Conservation (phyloP, 2,888 invertebrate genomes). For the Drosophila meridionalis region DNA sequence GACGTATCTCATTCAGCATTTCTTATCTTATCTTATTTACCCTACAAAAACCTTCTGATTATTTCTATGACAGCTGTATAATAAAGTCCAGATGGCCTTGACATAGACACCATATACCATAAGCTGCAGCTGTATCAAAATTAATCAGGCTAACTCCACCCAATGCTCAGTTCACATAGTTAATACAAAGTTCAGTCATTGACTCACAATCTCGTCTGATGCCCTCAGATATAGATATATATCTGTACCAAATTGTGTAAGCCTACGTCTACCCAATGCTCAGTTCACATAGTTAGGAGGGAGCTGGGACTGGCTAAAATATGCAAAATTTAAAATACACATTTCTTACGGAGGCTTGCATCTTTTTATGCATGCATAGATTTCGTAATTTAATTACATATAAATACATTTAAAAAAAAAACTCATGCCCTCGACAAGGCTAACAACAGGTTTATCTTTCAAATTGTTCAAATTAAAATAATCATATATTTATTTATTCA, state of each 20-base stretch:
- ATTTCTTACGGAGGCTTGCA: not conserved
- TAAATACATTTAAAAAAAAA: not conserved
- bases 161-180: not conserved
- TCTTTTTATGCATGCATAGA: constrained; percentile 1
- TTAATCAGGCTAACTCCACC: too few relatives aligned
- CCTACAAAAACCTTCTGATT: too few relatives aligned
- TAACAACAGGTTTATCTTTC: constrained; percentile 9
- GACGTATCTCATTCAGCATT: too few relatives aligned
- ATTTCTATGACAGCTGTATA: not conserved
- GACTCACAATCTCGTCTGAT: too few relatives aligned
- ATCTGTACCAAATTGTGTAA: too few relatives aligned
- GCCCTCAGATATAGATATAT: too few relatives aligned
- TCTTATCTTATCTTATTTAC: too few relatives aligned
- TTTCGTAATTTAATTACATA: constrained; percentile 8
- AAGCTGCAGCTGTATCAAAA: not conserved
- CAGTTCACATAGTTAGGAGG: not conserved
- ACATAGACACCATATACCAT: not conserved
- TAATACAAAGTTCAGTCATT: not conserved
- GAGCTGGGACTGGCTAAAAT: not conserved
- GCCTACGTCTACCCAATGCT: not conserved
- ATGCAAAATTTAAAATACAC: not conserved
- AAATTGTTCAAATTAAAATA: constrained; percentile 3
- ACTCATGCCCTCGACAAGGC: constrained; percentile 1
- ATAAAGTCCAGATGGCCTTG: not conserved
- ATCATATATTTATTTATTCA: constrained; percentile 11